Conservation (phyloP, 2,888 invertebrate species). For the Thereva unica region DNA sequence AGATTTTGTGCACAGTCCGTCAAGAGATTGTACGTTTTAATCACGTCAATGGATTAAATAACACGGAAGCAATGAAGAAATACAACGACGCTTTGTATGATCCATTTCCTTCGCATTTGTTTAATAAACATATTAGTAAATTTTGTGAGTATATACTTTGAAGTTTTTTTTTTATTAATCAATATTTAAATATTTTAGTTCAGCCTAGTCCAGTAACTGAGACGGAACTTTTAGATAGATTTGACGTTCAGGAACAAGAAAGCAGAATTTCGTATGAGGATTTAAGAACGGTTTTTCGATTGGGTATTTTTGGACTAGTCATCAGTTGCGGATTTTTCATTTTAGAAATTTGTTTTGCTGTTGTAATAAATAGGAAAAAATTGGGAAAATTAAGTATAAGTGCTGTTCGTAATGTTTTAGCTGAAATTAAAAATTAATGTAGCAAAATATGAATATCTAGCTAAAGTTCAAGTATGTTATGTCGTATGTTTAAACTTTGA, state of each 20-base stretch:
- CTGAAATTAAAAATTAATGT: too few relatives aligned
- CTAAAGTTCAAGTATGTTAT: too few relatives aligned
- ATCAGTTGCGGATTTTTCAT: not conserved
- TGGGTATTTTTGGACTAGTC: not conserved
- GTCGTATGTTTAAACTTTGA: too few relatives aligned
- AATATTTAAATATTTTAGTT: conserved; percentile 32
- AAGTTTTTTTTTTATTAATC: not conserved
- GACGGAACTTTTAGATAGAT: conserved; percentile 26
- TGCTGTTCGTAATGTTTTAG: too few relatives aligned
- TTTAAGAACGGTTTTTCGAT: not conserved
- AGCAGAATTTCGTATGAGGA: not conserved
- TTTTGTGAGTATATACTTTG: conserved; percentile 25
- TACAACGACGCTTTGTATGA: conserved; percentile 39
- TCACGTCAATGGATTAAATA: conserved; percentile 31
- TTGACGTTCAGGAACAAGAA: not conserved
- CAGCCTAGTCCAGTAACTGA: conserved; percentile 32
- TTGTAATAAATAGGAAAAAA: too few relatives aligned
- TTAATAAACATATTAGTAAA: conserved; percentile 25
- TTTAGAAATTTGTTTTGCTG: too few relatives aligned
- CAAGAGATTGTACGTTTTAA: conserved; percentile 34
- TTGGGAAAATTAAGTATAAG: too few relatives aligned
- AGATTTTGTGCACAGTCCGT: conserved; percentile 33
- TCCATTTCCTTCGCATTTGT: conserved; percentile 34
- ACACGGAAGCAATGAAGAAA: conserved; percentile 24
- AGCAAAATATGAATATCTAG: too few relatives aligned